Percentiles rank a stretch among this genome's conserved stretches.
phyloP scores from a whole-genome alignment of 2,797 vertebrate genomes.

The Rousettus madagascariensis region DNA sequence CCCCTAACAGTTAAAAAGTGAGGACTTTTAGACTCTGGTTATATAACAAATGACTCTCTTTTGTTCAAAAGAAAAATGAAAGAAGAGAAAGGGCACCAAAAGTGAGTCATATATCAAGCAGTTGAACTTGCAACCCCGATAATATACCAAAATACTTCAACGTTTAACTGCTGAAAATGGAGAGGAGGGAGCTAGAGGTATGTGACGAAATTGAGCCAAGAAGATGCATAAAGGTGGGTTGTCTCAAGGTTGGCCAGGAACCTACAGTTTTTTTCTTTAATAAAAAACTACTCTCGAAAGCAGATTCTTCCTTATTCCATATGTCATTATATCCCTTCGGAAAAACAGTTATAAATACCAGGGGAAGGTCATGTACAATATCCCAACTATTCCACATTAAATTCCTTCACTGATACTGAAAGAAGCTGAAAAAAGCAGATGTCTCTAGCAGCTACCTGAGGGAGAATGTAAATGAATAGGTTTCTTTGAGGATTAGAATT shows the following conservation, averaged over 20 bases:
- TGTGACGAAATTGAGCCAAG: slow-evolving; percentile 60
- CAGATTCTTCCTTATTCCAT: slow-evolving; percentile 49
- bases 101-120: slow-evolving; percentile 71
- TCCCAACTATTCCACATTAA: slow-evolving; percentile 25
- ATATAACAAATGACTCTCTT: slow-evolving; percentile 61
- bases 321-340: slow-evolving; percentile 46
- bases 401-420: slow-evolving; percentile 45
- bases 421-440: slow-evolving; percentile 52
- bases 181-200: slow-evolving; percentile 61
- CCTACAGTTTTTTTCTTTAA: slow-evolving; percentile 23
- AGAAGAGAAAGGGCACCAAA: slow-evolving; percentile 9
- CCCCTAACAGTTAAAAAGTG: slow-evolving; percentile 4
- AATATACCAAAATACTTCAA: slow-evolving; percentile 63
- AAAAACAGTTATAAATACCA: slow-evolving; percentile 56
- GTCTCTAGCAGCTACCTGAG: slow-evolving; percentile 36
- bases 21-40: slow-evolving; percentile 29
- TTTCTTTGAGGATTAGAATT: background rate
- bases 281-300: slow-evolving; percentile 50
- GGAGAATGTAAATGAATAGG: background rate
- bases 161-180: slow-evolving; percentile 57
- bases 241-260: slow-evolving; percentile 61
- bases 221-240: slow-evolving; percentile 67
- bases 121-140: slow-evolving; percentile 68
- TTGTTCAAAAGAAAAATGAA: background rate
- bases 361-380: slow-evolving; percentile 35